Percentiles rank a stretch among this genome's conserved stretches.
Evolutionary conservation across 1,140 invertebrate species (phyloP).

Genomic region (Brachionus asplanchnoidis): DNA sequence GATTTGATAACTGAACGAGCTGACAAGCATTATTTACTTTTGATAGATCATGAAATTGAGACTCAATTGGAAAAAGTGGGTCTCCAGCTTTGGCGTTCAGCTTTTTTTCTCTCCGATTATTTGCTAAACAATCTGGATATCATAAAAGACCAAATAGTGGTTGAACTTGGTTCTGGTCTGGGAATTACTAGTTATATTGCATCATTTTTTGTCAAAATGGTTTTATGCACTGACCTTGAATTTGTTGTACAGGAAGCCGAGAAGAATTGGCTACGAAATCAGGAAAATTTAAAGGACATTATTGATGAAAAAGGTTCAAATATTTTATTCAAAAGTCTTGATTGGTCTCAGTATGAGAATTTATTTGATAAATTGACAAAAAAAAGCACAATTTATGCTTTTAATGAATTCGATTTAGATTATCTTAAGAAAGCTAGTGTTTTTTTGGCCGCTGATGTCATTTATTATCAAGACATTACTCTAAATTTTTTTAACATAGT

Average conservation of each 20-base stretch:
- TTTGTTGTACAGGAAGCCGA: neutral
- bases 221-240: slow-evolving; percentile 20
- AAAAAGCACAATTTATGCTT: neutral
- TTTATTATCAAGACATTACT: neutral
- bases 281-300: neutral
- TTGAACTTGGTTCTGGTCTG: neutral
- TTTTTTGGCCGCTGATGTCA: neutral
- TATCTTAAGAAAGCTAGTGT: neutral
- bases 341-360: neutral
- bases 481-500: slow-evolving; percentile 3
- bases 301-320: neutral
- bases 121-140: neutral
- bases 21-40: neutral
- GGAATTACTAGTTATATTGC: neutral
- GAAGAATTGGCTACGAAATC: neutral
- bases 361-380: neutral
- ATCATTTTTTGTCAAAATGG: neutral
- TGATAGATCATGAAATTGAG: slow-evolving; percentile 7
- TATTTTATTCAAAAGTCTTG: slow-evolving; percentile 8
- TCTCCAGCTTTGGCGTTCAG: neutral
- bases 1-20: neutral
- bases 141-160: neutral
- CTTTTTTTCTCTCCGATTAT: slow-evolving; percentile 14
- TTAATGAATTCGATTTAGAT: neutral
- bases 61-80: slow-evolving; percentile 17